Evolutionary conservation across 1,140 invertebrate genomes (phyloP), one percentile per base, ranked within the genome.

Genomic region (Drosophila saltans): DNA sequence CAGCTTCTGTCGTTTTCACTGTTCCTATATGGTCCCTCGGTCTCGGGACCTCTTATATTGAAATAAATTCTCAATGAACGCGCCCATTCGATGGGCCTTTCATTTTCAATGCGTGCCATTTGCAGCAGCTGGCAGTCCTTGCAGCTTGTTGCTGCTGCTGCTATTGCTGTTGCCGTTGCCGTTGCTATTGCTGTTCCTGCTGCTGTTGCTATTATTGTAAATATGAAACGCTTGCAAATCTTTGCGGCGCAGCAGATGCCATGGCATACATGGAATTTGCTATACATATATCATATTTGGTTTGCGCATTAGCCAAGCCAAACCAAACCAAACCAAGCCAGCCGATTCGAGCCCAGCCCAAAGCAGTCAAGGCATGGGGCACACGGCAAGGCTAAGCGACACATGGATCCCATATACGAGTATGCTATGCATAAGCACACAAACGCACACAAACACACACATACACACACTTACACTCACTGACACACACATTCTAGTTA

Each of bases 21-120:
- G 33, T 36, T 36, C 33, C 33, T 6, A 36, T 36, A 36, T 5
- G 45, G 45, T 16, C 45, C 21, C 45, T 41, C 11, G 9, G 36
- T 70, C 69, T 74, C 45, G 28, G 57, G 33, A 69, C 70, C 83
- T 77, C 69, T 77, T 88, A 88, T 88, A 88, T 88, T 88, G 80
- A 88, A 89, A 83, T 89, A 89, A 88, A 88, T 88, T 83, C 80
- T 80, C 83, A 88, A 88, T 88, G 83, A 88, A 89, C 77, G 84
- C 80, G 83, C 76, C 83, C 84, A 88, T 89, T 89, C 83, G 84
- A 89, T 89, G 83, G 83, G 83, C 83, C 83, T 88, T 88, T 88
- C 80, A 88, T 83, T 89, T 88, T 88, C 83, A 88, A 52, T 88
- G 84, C 80, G 83, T 88, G 82, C 82, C 83, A 88, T 88, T 88